Conservation (phyloP, 2,888 invertebrate genomes). For the Drosophila recens region DNA sequence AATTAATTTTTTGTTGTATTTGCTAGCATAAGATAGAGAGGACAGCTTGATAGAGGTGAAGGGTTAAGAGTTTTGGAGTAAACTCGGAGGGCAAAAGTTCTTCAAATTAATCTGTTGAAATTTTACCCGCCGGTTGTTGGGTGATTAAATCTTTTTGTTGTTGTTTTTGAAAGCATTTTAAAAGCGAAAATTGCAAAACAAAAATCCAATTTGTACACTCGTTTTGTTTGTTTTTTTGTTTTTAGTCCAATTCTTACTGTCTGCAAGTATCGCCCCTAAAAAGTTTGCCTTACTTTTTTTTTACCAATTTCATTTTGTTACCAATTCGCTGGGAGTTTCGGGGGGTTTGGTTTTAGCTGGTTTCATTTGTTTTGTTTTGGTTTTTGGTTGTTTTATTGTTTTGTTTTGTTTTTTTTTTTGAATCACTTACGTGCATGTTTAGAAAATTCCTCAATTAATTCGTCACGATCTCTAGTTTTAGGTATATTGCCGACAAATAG, state of each 20-base stretch:
- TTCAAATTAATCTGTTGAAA: conserved; percentile 22
- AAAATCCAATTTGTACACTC: conserved; percentile 83
- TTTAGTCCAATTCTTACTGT: conserved; percentile 55
- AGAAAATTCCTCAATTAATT: conserved; percentile 99
- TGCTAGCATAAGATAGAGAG: conserved; percentile 58
- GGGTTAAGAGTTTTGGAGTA: conserved; percentile 10
- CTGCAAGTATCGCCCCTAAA: conserved; percentile 82
- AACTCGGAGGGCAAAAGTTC: conserved; percentile 24
- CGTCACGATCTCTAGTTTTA: conserved; percentile 99
- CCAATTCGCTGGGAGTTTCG: conserved; percentile 60
- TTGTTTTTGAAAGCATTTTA: conserved; percentile 60
- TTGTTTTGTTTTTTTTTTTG: conserved; percentile 69
- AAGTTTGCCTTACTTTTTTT: conserved; percentile 37
- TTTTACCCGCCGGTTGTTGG: conserved; percentile 11
- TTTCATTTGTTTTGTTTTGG: conserved; percentile 43
- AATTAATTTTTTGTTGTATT: conserved; percentile 81
- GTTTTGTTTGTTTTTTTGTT: conserved; percentile 35
- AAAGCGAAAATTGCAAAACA: conserved; percentile 85
- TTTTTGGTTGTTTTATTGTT: conserved; percentile 57
- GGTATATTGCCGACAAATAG: conserved; percentile 99
- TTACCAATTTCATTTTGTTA: conserved; percentile 33
- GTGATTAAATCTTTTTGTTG: conserved; percentile 1
- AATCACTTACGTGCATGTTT: conserved; percentile 98
- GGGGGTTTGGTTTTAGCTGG: conserved; percentile 29
- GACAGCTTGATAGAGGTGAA: conserved; percentile 24